Evolutionary conservation across 2,113 vertebrate genomes (phyloP), one percentile per base, ranked within the genome.

Genomic region (Recurvirostra avosetta): DNA sequence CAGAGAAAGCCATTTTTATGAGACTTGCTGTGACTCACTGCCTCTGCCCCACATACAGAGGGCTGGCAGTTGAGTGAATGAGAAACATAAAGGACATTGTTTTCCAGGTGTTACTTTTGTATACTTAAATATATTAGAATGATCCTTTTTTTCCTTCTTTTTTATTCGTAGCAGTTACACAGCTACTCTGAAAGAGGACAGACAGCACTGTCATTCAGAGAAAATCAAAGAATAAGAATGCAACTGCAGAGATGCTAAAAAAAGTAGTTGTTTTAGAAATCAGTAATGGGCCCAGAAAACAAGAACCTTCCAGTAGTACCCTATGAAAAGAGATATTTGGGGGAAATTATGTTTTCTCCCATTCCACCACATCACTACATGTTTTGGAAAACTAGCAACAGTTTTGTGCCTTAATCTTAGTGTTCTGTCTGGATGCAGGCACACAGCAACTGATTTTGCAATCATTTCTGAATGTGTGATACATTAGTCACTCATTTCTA

Each of bases 141-240:
- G 4, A 45, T 34, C 2, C 1, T 47, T 32, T 68, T 27, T 43
- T 19, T 43, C 5, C 74, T 2, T 22, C 17, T 17, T 11, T 14
- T 49, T 43, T 19, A 18, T 17, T 12, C 1, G 19, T 58, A 29
- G 13, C 38, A 66, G 16, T 50, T 74, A 81, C 38, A 7, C 70
- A 78, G 14, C 5, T 82, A 19, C 40, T 79, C 62, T 50, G 61
- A 90, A 79, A 90, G 61, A 72, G 15, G 36, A 78, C 18, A 86
- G 23, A 22, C 22, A 84, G 6, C 61, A 89, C 63, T 49, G 47
- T 65, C 52, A 78, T 75, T 59, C 56, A 81, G n/a, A 87, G 38
- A 87, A 87, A 70, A 79, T 20, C 12, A 81, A 21, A 94, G 30
- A 74, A 91, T 73, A 16, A 89, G 41, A 68, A 92, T 91, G 13